phyloP scores from a whole-genome alignment of 2,113 vertebrate genomes.

The Kryptolebias marmoratus region DNA sequence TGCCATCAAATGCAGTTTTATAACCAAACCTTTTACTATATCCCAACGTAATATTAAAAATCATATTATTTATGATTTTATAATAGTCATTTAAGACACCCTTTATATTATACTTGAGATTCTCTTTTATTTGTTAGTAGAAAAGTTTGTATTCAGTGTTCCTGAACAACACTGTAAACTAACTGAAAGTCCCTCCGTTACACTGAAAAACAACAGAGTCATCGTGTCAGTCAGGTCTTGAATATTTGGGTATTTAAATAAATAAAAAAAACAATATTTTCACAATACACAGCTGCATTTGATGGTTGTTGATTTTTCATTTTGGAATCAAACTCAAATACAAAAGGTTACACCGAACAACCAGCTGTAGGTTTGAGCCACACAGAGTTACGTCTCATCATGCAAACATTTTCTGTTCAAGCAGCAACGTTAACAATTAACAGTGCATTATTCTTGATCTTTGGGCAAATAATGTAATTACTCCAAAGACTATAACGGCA shows the following conservation, averaged over 20 bases:
- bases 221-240: not conserved
- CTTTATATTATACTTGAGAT: not conserved
- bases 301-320: not conserved
- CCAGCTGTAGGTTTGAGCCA: not conserved
- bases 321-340: conserved; percentile 45
- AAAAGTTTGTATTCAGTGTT: not conserved
- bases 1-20: not conserved
- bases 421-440: too few relatives aligned
- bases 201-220: not conserved
- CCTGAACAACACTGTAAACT: not conserved
- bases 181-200: not conserved
- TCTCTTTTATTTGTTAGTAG: not conserved
- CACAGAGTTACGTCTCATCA: not conserved
- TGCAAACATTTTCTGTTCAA: conserved; percentile 8
- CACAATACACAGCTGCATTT: not conserved
- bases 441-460: conserved; percentile 2
- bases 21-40: not conserved
- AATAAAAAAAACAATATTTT: not conserved
- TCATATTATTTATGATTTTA: too few relatives aligned
- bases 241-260: not conserved
- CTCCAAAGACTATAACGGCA: conserved; percentile 6
- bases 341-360: not conserved
- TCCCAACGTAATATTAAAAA: too few relatives aligned
- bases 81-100: too few relatives aligned
- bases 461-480: conserved; percentile 1